These are phyloP conservation scores for Sitobion miscanthi DNA, from an alignment of 1,140 invertebrate genomes.

Conservation along the genomic window DNA sequence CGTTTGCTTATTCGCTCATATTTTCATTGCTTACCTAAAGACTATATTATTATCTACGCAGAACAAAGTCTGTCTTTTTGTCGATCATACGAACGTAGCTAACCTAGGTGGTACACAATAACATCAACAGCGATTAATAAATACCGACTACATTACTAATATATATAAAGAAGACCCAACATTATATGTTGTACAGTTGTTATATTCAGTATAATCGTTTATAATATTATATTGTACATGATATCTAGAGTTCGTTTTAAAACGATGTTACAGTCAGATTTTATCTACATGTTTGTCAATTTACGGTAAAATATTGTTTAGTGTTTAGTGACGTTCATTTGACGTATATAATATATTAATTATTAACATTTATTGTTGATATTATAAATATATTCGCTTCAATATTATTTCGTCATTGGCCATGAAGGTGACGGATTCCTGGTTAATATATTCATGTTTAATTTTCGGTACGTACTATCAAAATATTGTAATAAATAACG, in stretches of 20 bases:
- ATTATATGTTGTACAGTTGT: background rate
- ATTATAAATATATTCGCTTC: background rate
- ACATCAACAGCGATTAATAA: background rate
- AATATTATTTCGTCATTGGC: background rate
- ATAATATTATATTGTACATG: no score
- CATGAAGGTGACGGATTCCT: background rate
- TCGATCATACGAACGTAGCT: background rate
- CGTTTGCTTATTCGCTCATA: background rate
- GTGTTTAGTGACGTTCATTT: background rate
- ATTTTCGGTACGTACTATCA: slow-evolving; percentile 5
- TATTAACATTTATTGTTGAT: no score
- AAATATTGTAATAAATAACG: background rate
- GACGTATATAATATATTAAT: background rate
- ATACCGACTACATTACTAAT: background rate
- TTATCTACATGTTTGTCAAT: background rate
- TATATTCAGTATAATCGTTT: background rate
- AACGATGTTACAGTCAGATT: background rate
- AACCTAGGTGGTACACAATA: background rate
- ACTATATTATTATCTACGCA: background rate
- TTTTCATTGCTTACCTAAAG: background rate
- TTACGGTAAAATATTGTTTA: background rate
- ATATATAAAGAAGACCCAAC: background rate
- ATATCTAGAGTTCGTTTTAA: background rate
- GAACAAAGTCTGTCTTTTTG: background rate
- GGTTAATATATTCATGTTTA: background rate